These are phyloP conservation scores for Porites lobata DNA, from an alignment of 92 coral and sea anemone species.

Conservation along the genomic window DNA sequence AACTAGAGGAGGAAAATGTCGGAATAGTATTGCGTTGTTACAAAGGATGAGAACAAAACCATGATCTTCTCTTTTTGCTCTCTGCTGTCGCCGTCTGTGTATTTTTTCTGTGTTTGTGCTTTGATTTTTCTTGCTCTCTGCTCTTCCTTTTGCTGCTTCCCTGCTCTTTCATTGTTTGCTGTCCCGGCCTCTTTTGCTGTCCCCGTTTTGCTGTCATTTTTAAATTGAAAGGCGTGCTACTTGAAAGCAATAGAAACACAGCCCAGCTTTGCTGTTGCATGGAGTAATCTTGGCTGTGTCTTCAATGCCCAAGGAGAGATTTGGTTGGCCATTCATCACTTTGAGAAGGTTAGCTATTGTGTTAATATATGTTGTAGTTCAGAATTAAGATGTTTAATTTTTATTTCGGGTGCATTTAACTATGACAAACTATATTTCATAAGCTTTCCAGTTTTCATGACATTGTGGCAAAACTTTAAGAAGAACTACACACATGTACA, in stretches of 20 bases:
- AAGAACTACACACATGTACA: too few species aligned
- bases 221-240: conserved; percentile 97
- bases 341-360: conserved; percentile 88
- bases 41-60: conserved; percentile 99
- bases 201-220: conserved; percentile 90
- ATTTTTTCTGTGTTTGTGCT: conserved; percentile 74
- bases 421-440: too few species aligned
- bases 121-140: conserved; percentile 92
- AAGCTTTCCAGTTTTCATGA: too few species aligned
- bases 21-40: conserved; percentile 73
- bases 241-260: conserved; percentile 99
- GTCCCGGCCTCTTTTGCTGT: conserved; percentile 68
- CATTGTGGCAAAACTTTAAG: too few species aligned
- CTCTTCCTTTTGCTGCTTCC: conserved; percentile 72
- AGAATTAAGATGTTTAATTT: too few species aligned
- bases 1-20: conserved; percentile 58
- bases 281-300: conserved; percentile 99
- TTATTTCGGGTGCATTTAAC: too few species aligned
- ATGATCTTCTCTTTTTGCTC: conserved; percentile 87
- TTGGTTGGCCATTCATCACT: conserved; percentile 99
- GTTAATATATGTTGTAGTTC: not conserved
- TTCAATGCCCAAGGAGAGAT: conserved; percentile 99
- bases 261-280: conserved; percentile 99
- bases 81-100: conserved; percentile 72
- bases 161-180: conserved; percentile 78